Evolutionary conservation across 2,113 vertebrate species (phyloP).

Genomic region (Boleophthalmus pectinirostris): DNA sequence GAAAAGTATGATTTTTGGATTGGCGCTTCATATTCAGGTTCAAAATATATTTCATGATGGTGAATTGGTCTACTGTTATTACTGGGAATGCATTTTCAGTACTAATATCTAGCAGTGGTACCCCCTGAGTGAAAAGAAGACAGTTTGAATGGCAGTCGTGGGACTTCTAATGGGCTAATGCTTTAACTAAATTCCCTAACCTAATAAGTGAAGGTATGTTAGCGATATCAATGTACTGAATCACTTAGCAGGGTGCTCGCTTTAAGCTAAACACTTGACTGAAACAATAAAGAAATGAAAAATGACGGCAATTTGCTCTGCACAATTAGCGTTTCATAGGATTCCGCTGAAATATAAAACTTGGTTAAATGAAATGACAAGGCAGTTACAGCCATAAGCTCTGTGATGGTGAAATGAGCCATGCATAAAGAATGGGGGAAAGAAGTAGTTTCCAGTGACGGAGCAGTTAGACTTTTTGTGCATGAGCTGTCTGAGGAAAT

Average conservation of each 20-base stretch:
- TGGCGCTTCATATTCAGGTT: too few species aligned
- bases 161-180: constrained; percentile 55
- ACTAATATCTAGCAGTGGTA: constrained; percentile 33
- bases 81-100: not conserved
- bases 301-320: constrained; percentile 51
- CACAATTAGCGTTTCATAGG: constrained; percentile 43
- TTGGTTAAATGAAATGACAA: constrained; percentile 35
- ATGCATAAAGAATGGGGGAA: constrained; percentile 38
- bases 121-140: constrained; percentile 11
- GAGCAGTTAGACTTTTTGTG: constrained; percentile 20
- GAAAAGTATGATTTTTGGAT: not conserved
- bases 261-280: constrained; percentile 38
- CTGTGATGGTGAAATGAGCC: constrained; percentile 65
- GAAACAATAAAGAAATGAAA: constrained; percentile 55
- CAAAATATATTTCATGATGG: not conserved
- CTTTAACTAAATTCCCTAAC: constrained; percentile 53
- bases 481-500: constrained; percentile 59
- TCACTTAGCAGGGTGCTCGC: constrained; percentile 28
- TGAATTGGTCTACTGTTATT: not conserved
- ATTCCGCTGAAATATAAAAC: constrained; percentile 59
- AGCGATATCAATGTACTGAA: constrained; percentile 7
- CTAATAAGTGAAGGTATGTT: constrained; percentile 58
- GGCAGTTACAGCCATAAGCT: constrained; percentile 41
- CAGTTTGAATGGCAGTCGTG: constrained; percentile 47
- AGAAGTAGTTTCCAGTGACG: constrained; percentile 36